Evolutionary conservation across 2,797 vertebrate genomes (phyloP), one percentile per base, ranked within the genome.

Genomic region (Rhabdomys pumilio): DNA sequence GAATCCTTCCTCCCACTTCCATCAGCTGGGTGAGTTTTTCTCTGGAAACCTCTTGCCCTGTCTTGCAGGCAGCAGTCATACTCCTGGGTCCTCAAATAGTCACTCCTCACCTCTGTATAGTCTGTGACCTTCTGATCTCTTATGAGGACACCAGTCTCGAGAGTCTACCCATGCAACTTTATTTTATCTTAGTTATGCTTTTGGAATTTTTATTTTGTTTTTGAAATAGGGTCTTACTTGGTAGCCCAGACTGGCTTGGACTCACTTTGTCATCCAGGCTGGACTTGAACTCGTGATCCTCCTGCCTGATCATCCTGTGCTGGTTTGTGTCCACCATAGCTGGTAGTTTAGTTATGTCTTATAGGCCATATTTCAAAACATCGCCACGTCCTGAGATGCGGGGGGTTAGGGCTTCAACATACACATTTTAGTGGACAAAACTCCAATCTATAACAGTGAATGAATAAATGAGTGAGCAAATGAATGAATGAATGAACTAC

Each of bases 1-100:
- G 76, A 0, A 2, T 4, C 14, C n/a, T 41, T 83, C 59, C 81
- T 90, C 69, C 12, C 9, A 19, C 76, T 72, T 69, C 75, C 72
- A 22, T 65, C 1, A 3, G 41, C 34, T 38, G 50, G 1, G 14
- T 38, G 53, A 10, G 53, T 50, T 34, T 41, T 57, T 41, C 85
- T 55, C 83, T 3, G 12, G 65, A 47, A 65, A 81, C 31, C 47
- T 15, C 67, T 82, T 50, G 83, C 26, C 19, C 47, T 1, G 17
- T 67, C 10, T 50, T 75, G 57, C 41, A 50, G 84, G 17, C 0
- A 1, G 57, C 26, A 34, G 11, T 15, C 10, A 34, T 29, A n/a
- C 63, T 15, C 0, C 77, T 4, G 4, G 24, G 34, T 9, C 57
- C 50, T 63, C n/a, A 11, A 1, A 0, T 0, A 7, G 44, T 53